phyloP scores from a whole-genome alignment of 1,140 invertebrate genomes.

The Sitodiplosis mosellana region DNA sequence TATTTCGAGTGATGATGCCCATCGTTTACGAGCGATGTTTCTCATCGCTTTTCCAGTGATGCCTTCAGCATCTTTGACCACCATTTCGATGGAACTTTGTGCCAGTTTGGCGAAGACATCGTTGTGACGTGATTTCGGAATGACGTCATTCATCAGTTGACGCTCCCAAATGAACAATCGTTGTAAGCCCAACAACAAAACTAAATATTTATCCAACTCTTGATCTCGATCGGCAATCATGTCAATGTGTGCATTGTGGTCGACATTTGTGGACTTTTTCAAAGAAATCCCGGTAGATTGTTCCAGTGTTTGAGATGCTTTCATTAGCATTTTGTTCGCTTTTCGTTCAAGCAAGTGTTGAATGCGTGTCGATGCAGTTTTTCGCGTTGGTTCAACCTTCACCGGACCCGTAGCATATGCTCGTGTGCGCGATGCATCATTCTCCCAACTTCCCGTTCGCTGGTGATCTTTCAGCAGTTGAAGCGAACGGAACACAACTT shows the following conservation, averaged over 20 bases:
- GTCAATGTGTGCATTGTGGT: slow-evolving; percentile 28
- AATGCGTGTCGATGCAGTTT: slow-evolving; percentile 20
- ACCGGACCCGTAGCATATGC: slow-evolving; percentile 2
- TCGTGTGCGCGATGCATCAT: slow-evolving; percentile 23
- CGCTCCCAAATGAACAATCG: slow-evolving; percentile 78
- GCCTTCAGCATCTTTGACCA: slow-evolving; percentile 72
- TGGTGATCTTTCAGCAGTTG: slow-evolving; percentile 65
- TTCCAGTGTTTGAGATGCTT: slow-evolving; percentile 62
- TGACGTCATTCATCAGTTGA: slow-evolving; percentile 61
- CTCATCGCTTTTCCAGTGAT: slow-evolving; percentile 59
- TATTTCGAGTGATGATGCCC: slow-evolving; percentile 61
- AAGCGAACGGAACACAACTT: slow-evolving; percentile 55
- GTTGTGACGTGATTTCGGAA: slow-evolving; percentile 59
- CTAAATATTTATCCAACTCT: slow-evolving; percentile 73
- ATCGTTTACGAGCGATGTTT: slow-evolving; percentile 63
- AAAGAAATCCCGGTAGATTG: slow-evolving; percentile 46
- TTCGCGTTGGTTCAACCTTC: slow-evolving; percentile 15
- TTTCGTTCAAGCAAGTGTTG: slow-evolving; percentile 51
- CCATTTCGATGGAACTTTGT: slow-evolving; percentile 62
- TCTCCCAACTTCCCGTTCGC: slow-evolving; percentile 50
- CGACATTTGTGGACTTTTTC: slow-evolving; percentile 25
- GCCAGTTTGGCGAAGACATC: slow-evolving; percentile 73
- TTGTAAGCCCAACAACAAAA: slow-evolving; percentile 69
- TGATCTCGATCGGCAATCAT: slow-evolving; percentile 57
- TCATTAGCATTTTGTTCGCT: slow-evolving; percentile 68